Conservation (phyloP, 2,888 invertebrate species). For the Eucera pruinosa region DNA sequence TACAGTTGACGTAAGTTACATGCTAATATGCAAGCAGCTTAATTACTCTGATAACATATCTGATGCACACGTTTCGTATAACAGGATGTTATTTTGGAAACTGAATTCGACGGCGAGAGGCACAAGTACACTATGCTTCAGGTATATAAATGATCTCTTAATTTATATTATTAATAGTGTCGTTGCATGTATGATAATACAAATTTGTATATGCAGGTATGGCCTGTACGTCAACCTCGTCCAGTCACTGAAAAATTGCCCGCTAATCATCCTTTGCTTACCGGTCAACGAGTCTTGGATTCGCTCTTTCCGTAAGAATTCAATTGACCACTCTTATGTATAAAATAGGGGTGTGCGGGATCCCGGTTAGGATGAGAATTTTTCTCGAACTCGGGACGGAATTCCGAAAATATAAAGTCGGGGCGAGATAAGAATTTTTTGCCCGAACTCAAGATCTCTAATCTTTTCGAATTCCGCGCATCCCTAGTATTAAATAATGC, state of each 20-base stretch:
- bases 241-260: slow-evolving; percentile 99
- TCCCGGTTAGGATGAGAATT: too few species aligned
- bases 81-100: slow-evolving; percentile 97
- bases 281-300: slow-evolving; percentile 99
- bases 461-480: too few species aligned
- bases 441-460: too few species aligned
- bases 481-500: neutral
- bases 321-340: neutral
- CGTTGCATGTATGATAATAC: too few species aligned
- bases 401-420: too few species aligned
- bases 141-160: slow-evolving; percentile 72
- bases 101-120: slow-evolving; percentile 98
- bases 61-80: slow-evolving; percentile 57
- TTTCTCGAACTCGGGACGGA: too few species aligned
- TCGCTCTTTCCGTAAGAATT: slow-evolving; percentile 96
- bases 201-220: slow-evolving; percentile 89
- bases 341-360: too few species aligned
- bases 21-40: neutral
- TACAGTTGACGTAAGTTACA: slow-evolving; percentile 91
- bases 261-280: slow-evolving; percentile 98
- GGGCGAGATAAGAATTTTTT: too few species aligned
- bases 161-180: too few species aligned
- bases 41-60: neutral
- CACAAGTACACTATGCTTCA: slow-evolving; percentile 98
- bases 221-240: slow-evolving; percentile 99